Percentiles rank a stretch among this genome's conserved stretches.
These are phyloP conservation scores for Caenorhabditis elegans DNA, from an alignment of 1,140 invertebrate species.

Conservation along the genomic window WBcel235 BX284604.4:9700001-9700500, in stretches of 20 bases:
- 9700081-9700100: slow-evolving; percentile 20
- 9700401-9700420: slow-evolving; percentile 53
- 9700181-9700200: not conserved
- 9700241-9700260: slow-evolving; percentile 73
- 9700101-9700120: not conserved
- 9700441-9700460: slow-evolving; percentile 27
- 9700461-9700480: slow-evolving; percentile 66
- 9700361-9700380: slow-evolving; percentile 29
- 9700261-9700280: slow-evolving; percentile 69
- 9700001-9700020: not conserved
- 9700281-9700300: slow-evolving; percentile 78
- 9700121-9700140: slow-evolving; percentile 58
- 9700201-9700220: not conserved
- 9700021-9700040: not conserved
- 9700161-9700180: not conserved
- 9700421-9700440: not conserved
- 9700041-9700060: slow-evolving; percentile 17
- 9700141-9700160: slow-evolving; percentile 39
- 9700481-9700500: slow-evolving; percentile 75
- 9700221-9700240: slow-evolving; percentile 67
- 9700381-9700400: slow-evolving; percentile 42
- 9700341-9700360: slow-evolving; percentile 29
- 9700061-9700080: slow-evolving; percentile 13
- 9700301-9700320: slow-evolving; percentile 77
- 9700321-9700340: slow-evolving; percentile 80